Base-by-base conservation (phyloP, 92 coral and sea anemone genomes). In the Umimayanthus chanpuru region DNA sequence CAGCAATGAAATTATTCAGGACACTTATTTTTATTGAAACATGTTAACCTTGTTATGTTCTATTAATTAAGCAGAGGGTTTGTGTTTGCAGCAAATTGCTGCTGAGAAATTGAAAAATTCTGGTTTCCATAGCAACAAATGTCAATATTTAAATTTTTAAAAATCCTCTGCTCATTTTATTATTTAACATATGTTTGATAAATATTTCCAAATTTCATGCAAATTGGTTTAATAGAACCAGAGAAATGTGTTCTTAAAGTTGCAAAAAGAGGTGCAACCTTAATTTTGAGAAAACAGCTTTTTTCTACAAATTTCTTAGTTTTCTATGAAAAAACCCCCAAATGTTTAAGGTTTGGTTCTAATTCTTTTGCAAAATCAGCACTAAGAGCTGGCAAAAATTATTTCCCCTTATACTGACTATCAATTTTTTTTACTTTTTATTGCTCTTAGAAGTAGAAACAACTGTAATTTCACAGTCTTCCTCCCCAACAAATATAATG, bases 231-330 rank as follows among this genome's bases (percentile, higher is more conserved):
- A 65, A 65, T 14, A 65, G 18, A 65, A 65, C 18, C 20, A 12
- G 71, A 65, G 71, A 65, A 65, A 6, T 65, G 15, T 65, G 71
- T 65, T 65, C 71, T n/a, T 65, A 65, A 65, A 65, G 71, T 65
- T 65, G 18, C 71, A 6, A 65, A 65, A 0, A 65, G 71, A n/a
- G 5, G 20, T 65, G 71, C 71, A 65, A 10, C 21, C 71, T 65
- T 65, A 65, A 65, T 6, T 65, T 61, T 65, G 71, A 65, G 71
- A 65, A 65, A 65, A 65, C 15, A 65, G 71, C 71, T n/a, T 12
- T 65, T 65, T 65, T 65, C 20, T 12, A 6, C 71, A 65, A 65
- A 65, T 65, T 65, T 65, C 15, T 65, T 12, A 65, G 71, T 65
- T 65, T 65, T 65, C 15, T 6, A 65, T 65, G 20, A 23, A 65